These are phyloP conservation scores for Prorops nasuta DNA, from an alignment of 1,140 invertebrate species.

Conservation along the genomic window DNA sequence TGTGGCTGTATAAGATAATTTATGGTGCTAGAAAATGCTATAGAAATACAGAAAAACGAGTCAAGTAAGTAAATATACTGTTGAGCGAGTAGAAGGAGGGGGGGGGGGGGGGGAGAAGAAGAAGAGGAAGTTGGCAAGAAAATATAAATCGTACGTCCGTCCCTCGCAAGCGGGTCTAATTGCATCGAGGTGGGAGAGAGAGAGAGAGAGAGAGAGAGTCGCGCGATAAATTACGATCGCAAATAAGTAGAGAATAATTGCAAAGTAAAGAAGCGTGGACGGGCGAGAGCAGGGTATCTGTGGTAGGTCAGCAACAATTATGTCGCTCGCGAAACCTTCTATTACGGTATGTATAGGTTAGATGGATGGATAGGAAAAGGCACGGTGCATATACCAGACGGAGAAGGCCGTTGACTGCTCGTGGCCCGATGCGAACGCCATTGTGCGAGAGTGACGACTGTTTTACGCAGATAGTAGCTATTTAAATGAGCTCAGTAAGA, in stretches of 20 bases:
- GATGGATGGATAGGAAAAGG: not conserved
- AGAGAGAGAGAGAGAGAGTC: not conserved
- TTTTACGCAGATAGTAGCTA: slow-evolving; percentile 23
- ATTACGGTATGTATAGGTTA: not conserved
- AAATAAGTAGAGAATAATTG: not conserved
- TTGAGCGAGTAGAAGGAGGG: too few relatives aligned
- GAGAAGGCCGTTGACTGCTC: slow-evolving; percentile 3
- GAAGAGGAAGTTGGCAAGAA: too few relatives aligned
- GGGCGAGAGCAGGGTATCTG: too few relatives aligned
- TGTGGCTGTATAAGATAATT: too few relatives aligned
- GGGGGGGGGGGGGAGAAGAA: too few relatives aligned
- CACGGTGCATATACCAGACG: too few relatives aligned
- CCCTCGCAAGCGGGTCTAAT: too few relatives aligned
- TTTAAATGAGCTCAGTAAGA: slow-evolving; percentile 24
- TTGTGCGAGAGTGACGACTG: slow-evolving; percentile 15
- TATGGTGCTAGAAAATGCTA: too few relatives aligned
- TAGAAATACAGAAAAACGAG: too few relatives aligned
- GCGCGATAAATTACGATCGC: not conserved
- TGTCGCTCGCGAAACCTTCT: not conserved
- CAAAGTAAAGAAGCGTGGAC: not conserved
- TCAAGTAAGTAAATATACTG: too few relatives aligned
- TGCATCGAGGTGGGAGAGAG: not conserved
- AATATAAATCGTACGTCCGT: too few relatives aligned
- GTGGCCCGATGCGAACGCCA: not conserved
- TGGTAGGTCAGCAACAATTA: not conserved